Evolutionary conservation across 2,797 vertebrate species (phyloP), one percentile per base, ranked within the genome.

Genomic region (Antrozous pallidus): DNA sequence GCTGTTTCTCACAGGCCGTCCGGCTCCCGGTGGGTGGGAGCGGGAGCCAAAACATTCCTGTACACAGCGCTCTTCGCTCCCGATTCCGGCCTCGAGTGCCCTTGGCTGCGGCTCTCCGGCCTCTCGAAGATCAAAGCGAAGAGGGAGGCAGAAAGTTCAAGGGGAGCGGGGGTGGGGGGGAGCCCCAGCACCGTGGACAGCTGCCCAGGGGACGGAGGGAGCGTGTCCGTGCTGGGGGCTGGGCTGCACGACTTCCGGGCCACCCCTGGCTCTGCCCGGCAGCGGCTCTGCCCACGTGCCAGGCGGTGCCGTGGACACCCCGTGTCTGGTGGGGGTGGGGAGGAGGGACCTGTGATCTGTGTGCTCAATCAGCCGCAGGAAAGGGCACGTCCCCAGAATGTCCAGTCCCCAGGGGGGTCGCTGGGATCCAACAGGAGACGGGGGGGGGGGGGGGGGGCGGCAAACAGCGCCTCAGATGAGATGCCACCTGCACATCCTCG

Each of bases 61-160:
- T 2, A 56, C 49, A 67, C 33, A 65, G 82, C 28, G 82, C 28
- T 63, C 90, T 93, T 58, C 70, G 88, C 86, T 81, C 78, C 81
- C 26, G 18, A 56, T 49, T 70, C 49, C 54, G 61, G 18, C 12
- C 31, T 87, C 12, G 20, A 93, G 96, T 38, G 61, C 86, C 9
- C 96, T 96, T 91, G 61, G 49, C 33, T 0, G 20, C 61, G 47
- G 67, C 47, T 45, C 81, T 82, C 49, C 74, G 74, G 31, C 51
- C 42, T 77, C 17, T 0, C 5, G 63, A n/a, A 63, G 90, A 94
- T 92, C 78, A 92, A 94, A 93, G 95, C 1, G 4, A 63, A 22
- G 18, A 0, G 26, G 65, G 71, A 63, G 79, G 91, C 87, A 71
- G 78, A 24, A 78, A 33, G 12, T 36, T 24, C 14, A 56, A 3